A percentile compares a stretch with the other conserved stretches of the same genome.
Evolutionary conservation across 2,888 invertebrate species (phyloP).

Genomic region (Eupelmus urozonus): DNA sequence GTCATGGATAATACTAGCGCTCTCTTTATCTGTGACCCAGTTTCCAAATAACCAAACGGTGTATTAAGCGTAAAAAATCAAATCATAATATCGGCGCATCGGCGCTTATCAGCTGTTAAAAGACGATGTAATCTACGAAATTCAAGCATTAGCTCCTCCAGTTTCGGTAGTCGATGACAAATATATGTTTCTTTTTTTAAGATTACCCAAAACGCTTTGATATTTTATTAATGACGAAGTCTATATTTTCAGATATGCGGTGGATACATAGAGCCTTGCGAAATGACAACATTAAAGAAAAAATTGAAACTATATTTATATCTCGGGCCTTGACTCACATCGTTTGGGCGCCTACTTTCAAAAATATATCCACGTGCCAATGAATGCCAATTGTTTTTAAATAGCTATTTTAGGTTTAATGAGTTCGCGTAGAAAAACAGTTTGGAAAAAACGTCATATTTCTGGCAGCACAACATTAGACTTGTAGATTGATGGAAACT

Average conservation of each 20-base stretch:
- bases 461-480: background rate
- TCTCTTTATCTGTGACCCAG: conserved; percentile 27
- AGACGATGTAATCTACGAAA: background rate
- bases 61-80: conserved; percentile 1
- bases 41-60: background rate
- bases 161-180: background rate
- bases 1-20: background rate
- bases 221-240: background rate
- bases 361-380: too few relatives aligned
- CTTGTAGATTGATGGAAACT: too few relatives aligned
- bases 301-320: background rate
- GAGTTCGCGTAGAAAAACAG: too few relatives aligned
- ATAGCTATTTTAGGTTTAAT: too few relatives aligned
- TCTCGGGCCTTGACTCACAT: background rate
- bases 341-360: too few relatives aligned
- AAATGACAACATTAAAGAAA: conserved; percentile 1
- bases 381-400: too few relatives aligned
- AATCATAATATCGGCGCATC: background rate
- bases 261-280: background rate
- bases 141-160: background rate
- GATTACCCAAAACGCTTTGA: conserved; percentile 1
- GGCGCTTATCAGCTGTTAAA: background rate
- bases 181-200: conserved; percentile 9
- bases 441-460: background rate
- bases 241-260: too few relatives aligned